Percentiles rank a stretch among this genome's conserved stretches.
Conservation (phyloP, 2,113 vertebrate genomes). For the Crotalus horridus region DNA sequence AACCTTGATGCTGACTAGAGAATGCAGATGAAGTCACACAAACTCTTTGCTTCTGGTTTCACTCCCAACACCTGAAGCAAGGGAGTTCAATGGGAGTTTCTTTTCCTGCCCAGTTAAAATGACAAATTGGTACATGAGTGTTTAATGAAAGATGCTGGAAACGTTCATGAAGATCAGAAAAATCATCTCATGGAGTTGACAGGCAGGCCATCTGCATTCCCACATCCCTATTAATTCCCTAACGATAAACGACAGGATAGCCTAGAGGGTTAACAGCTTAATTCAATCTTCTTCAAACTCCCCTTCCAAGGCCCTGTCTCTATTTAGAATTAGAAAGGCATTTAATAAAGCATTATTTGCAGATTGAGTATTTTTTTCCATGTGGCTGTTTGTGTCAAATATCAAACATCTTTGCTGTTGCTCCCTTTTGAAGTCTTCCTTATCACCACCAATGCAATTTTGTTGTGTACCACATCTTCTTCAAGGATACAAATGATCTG, state of each 20-base stretch:
- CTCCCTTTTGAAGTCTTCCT: background rate
- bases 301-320: conserved; percentile 67
- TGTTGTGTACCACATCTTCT: conserved; percentile 30
- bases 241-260: conserved; percentile 76
- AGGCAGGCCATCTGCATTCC: conserved; percentile 79
- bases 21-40: conserved; percentile 30
- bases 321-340: conserved; percentile 68
- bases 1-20: conserved; percentile 19
- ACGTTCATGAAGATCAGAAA: conserved; percentile 75
- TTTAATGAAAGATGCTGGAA: conserved; percentile 79
- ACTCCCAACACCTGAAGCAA: conserved; percentile 62
- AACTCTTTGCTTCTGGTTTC: conserved; percentile 42
- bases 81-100: conserved; percentile 68
- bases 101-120: conserved; percentile 72
- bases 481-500: conserved; percentile 32
- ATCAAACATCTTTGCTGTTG: conserved; percentile 32
- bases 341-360: conserved; percentile 59
- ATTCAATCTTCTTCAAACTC: conserved; percentile 73
- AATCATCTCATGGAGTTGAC: conserved; percentile 71
- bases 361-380: conserved; percentile 53
- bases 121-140: conserved; percentile 80
- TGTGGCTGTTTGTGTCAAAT: conserved; percentile 44
- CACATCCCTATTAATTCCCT: conserved; percentile 75
- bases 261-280: conserved; percentile 80
- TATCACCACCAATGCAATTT: conserved; percentile 9